Conservation (phyloP, 2,888 invertebrate species). For the Nomada fabriciana region DNA sequence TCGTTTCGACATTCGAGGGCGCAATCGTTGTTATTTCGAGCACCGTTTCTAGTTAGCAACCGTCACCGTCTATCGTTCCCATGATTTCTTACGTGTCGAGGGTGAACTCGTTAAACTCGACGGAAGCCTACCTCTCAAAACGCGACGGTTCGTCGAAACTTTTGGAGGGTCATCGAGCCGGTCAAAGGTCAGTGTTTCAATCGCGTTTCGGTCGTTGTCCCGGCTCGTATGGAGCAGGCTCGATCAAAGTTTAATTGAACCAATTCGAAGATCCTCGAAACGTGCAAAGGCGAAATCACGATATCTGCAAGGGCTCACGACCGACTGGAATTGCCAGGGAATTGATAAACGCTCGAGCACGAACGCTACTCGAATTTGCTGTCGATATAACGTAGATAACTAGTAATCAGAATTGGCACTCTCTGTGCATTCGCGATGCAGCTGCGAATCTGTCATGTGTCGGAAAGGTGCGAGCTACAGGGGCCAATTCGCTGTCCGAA, state of each 20-base stretch:
- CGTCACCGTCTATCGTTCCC: background rate
- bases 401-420: constrained; percentile 11
- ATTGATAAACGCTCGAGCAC: constrained; percentile 42
- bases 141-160: constrained; percentile 37
- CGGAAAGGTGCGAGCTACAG: too few relatives aligned
- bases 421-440: constrained; percentile 24
- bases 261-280: constrained; percentile 34
- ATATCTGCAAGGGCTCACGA: constrained; percentile 1
- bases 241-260: constrained; percentile 61
- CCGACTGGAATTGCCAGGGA: constrained; percentile 27
- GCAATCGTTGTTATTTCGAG: constrained; percentile 16
- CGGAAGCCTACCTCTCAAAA: background rate
- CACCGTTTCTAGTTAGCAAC: constrained; percentile 5
- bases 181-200: constrained; percentile 39
- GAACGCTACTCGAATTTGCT: constrained; percentile 17
- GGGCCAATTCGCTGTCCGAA: too few relatives aligned
- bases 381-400: constrained; percentile 41
- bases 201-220: constrained; percentile 4
- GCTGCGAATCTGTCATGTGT: too few relatives aligned
- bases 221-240: background rate
- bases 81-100: constrained; percentile 36
- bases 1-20: constrained; percentile 1
- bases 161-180: constrained; percentile 39
- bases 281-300: constrained; percentile 38
- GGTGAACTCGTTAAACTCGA: constrained; percentile 46